phyloP scores from a whole-genome alignment of 2,797 vertebrate genomes.

The Characodon lateralis region DNA sequence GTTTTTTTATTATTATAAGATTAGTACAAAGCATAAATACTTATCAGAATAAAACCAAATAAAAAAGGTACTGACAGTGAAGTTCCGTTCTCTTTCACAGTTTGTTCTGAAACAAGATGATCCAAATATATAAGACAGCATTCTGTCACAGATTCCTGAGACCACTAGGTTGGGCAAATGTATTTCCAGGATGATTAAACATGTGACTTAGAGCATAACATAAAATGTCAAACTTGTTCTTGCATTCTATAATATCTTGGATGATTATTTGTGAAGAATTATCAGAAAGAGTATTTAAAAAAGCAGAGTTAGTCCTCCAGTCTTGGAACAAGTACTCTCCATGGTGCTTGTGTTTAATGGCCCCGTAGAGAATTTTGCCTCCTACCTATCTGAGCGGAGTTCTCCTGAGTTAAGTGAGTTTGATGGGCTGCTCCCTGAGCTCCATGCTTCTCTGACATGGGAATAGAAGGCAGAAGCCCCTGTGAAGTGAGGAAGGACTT shows the following conservation, averaged over 20 bases:
- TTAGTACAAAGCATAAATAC: not conserved
- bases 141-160: no score
- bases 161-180: no score
- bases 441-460: conserved; percentile 60
- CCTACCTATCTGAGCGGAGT: conserved; percentile 59
- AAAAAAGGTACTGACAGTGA: not conserved
- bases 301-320: conserved; percentile 54
- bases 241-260: conserved; percentile 13
- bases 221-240: conserved; percentile 16
- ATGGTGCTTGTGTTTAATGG: conserved; percentile 71
- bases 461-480: conserved; percentile 66
- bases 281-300: conserved; percentile 54
- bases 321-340: conserved; percentile 53
- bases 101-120: not conserved
- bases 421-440: conserved; percentile 69
- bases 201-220: not conserved
- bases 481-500: conserved; percentile 61
- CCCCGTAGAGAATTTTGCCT: conserved; percentile 67
- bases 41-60: not conserved
- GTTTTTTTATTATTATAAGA: not conserved
- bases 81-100: not conserved
- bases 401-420: conserved; percentile 78
- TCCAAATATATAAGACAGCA: no score
- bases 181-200: not conserved
- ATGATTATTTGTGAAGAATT: conserved; percentile 56